Evolutionary conservation across 1,140 invertebrate genomes (phyloP), one percentile per base, ranked within the genome.

Genomic region (Drosophila lini): DNA sequence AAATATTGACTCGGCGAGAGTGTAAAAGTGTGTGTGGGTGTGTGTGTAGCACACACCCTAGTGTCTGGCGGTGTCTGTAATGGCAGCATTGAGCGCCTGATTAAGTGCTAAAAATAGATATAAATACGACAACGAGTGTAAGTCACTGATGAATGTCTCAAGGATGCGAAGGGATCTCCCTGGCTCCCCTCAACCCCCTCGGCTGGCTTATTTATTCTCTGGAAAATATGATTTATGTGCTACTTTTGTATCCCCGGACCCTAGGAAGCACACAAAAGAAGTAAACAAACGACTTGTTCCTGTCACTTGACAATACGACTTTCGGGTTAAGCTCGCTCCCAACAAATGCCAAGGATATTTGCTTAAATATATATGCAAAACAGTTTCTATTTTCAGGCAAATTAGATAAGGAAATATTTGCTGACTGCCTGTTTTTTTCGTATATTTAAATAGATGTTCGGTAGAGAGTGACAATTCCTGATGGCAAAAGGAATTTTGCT

Each of bases 21-120:
- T 22, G 13, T 28, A 10, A 32, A 42, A 11, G 25, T 52, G 19
- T 42, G 68, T 28, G 25, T 28, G 25, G 25, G 25, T 28, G 1
- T 28, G 25, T 36, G 19, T 36, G 19, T 47, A 22, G 7, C 44
- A 8, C 44, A 47, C 44, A 47, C 45, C 45, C 45, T 5, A 28
- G 45, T 47, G 13, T 31, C 31, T 38, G 41, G 36, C 28, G 6
- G 64, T 45, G 62, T 47, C 53, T 57, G 53, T 81, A 81, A 75
- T 82, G 75, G 60, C 70, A 63, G 62, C 76, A 77, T 86, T 80
- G 80, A 79, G 76, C 63, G 75, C 62, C 80, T 88, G 83, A 88
- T 88, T 88, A 88, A 89, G 83, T 88, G 84, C 83, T 88, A 88
- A 78, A 88, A 88, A 88, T 88, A 88, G 84, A 89, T 59, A 83